Evolutionary conservation across 2,888 invertebrate genomes (phyloP), one percentile per base, ranked within the genome.

Genomic region (Monochamus alternatus): DNA sequence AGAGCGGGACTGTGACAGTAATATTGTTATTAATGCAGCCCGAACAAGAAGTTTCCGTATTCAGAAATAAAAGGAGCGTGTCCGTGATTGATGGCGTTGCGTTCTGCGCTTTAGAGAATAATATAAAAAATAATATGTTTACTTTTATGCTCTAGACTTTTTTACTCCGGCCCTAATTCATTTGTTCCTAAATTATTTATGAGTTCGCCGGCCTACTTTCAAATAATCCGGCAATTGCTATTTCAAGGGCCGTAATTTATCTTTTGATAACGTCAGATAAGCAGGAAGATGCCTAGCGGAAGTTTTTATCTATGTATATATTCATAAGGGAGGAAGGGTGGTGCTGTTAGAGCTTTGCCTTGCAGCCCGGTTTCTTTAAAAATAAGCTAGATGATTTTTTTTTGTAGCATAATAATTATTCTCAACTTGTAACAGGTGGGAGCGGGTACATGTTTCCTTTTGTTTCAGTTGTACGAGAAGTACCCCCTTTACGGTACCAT

Each of bases 401-500:
- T 38, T 38, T 38, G 38, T 38, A 38, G 38, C 38, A 38, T 38
- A 38, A 38, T 38, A 38, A 38, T 4, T 38, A 38, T 38, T 5
- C 38, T 4, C 5, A 38, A 38, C 38, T 38, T 38, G 3, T 5
- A 38, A 38, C 38, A 38, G 51, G 51, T n/a, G n/a, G n/a, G n/a
- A n/a, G n/a, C n/a, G n/a, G n/a, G n/a, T n/a, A n/a, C n/a, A n/a
- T n/a, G 8, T 51, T 64, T 65, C 3, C 44, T 5, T 60, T 69
- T 69, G 47, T 69, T 69, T 60, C 69, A 82, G 73, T 55, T 75
- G 12, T 80, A 78, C 62, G 65, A 77, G 66, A 80, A 80, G 60
- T 79, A 82, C 68, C 83, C 83, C 0, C 63, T 69, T 1, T 83
- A 43, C 79, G 80, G 70, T 75, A 78, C 5, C 10, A 70, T 75